Evolutionary conservation across 2,888 invertebrate species (phyloP), one percentile per base, ranked within the genome.

Genomic region (Drosophila melanosoma): DNA sequence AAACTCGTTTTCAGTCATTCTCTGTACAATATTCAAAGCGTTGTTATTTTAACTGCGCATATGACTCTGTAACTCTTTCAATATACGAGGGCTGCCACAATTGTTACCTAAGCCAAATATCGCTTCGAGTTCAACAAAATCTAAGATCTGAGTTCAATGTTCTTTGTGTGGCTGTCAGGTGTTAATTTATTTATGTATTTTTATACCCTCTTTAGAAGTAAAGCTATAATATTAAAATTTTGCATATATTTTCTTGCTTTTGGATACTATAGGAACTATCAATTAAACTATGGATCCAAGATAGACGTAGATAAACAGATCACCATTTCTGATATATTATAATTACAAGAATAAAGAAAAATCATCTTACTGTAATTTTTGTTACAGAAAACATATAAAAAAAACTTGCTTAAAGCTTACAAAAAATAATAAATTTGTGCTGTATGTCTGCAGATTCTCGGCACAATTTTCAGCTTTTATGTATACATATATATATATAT

Each of bases 1-100:
- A 87, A 85, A 89, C 85, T 85, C 70, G 85, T 89, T 85, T 89
- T 49, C 76, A 63, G 64, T 52, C 72, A 52, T 54, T 80, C 26
- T 35, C 15, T 26, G 58, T 71, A 64, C 71, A 71, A 78, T 71
- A 80, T 79, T 79, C 77, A 80, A 80, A 79, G 68, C 65, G 76
- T 79, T 79, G 66, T 76, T 76, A 76, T 72, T 86, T 61, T 81
- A 78, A 69, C 78, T 82, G 83, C 79, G 79, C 84, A 82, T 68
- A 72, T 79, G 65, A 63, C 72, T 69, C 62, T 66, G 81, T 61
- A 60, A 61, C 65, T 80, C 68, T 69, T 69, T 54, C 42, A 73
- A 54, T 66, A 23, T 10, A 62, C 81, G 78, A 78, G 78, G 78
- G 78, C 35, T 20, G 78, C 15, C 52, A 12, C 0, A 36, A 65